These are phyloP conservation scores for Mimumesa dahlbomi DNA, from an alignment of 2,888 invertebrate genomes.

Conservation along the genomic window DNA sequence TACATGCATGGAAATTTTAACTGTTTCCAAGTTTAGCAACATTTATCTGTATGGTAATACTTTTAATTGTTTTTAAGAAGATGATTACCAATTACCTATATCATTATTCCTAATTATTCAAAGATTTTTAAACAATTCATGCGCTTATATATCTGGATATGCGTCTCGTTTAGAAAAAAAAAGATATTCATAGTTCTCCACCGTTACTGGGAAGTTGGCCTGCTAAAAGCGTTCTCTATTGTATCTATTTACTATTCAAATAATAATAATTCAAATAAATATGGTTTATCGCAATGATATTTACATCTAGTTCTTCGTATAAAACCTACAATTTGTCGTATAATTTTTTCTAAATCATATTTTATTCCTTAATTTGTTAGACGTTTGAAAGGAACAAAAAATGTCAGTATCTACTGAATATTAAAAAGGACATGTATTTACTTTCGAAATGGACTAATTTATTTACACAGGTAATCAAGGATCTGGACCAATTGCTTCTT, in stretches of 20 bases:
- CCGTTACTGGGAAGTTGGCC: conserved; percentile 66
- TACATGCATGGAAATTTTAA: conserved; percentile 67
- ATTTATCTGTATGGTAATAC: conserved; percentile 66
- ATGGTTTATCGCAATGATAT: conserved; percentile 70
- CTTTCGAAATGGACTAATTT: too few species aligned
- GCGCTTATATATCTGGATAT: conserved; percentile 45
- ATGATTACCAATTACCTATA: conserved; percentile 54
- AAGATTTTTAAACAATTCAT: conserved; percentile 38
- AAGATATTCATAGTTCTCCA: conserved; percentile 56
- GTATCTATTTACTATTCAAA: conserved; percentile 75
- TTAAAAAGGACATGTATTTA: too few species aligned
- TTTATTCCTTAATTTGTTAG: too few species aligned
- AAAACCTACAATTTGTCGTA: too few species aligned
- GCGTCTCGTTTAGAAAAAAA: conserved; percentile 35
- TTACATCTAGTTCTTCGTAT: not conserved
- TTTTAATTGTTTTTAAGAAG: conserved; percentile 67
- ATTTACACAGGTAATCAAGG: too few species aligned
- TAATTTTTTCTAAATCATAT: too few species aligned
- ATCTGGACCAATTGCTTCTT: too few species aligned
- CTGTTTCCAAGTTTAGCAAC: conserved; percentile 65
- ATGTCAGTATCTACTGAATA: too few species aligned
- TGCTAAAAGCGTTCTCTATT: conserved; percentile 76
- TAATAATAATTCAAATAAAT: conserved; percentile 77
- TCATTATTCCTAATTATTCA: conserved; percentile 52
- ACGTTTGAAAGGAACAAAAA: too few species aligned